Conservation (phyloP, 30 jellyfish, hydroid and myxozoan genomes). For the Cassiopea andromeda region DNA sequence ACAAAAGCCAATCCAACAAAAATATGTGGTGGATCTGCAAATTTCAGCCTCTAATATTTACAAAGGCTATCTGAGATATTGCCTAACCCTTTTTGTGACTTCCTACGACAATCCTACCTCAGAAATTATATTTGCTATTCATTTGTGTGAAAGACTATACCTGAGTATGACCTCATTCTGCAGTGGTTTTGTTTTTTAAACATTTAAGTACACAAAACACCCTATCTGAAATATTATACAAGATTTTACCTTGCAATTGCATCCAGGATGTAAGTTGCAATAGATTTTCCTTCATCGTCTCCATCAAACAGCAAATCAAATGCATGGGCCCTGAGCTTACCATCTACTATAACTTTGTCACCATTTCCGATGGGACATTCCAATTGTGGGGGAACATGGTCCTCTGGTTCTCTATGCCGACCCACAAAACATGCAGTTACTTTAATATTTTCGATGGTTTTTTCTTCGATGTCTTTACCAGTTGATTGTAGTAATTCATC, state of each 20-base stretch:
- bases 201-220: not conserved
- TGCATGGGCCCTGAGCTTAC: constrained; percentile 78
- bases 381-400: constrained; percentile 70
- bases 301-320: constrained; percentile 81
- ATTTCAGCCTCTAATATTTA: no score
- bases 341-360: constrained; percentile 58
- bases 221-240: not conserved
- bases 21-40: no score
- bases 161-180: no score
- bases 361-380: constrained; percentile 71
- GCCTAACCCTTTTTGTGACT: no score
- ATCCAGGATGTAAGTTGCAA: constrained; percentile 79
- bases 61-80: no score
- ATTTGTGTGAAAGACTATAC: no score
- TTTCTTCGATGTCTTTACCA: constrained; percentile 48
- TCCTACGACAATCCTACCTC: no score
- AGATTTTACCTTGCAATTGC: constrained; percentile 65
- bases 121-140: no score
- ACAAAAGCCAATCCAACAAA: no score
- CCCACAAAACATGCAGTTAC: constrained; percentile 89
- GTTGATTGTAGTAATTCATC: constrained; percentile 57
- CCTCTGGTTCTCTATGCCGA: constrained; percentile 44
- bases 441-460: constrained; percentile 81
- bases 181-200: not conserved
- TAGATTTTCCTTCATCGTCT: constrained; percentile 84